Evolutionary conservation across 2,113 vertebrate species (phyloP).

Genomic region (Colossoma macropomum): DNA sequence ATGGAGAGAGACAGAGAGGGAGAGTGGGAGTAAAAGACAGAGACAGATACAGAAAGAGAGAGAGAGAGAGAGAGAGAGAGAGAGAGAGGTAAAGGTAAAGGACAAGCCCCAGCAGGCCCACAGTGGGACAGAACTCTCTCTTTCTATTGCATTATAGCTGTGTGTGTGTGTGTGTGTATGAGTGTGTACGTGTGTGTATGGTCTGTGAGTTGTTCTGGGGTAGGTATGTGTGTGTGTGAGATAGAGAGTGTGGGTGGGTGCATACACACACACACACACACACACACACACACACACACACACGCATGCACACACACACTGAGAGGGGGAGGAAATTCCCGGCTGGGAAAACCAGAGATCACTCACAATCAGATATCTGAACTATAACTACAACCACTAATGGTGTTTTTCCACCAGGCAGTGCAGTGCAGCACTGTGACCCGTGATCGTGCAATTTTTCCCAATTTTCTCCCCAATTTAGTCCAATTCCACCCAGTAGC

Average conservation of each 20-base stretch:
- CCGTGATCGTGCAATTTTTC: too few species aligned
- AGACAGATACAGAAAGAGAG: conserved; percentile 17
- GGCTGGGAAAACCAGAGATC: conserved; percentile 55
- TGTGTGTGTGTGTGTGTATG: conserved; percentile 23
- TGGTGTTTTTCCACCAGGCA: too few species aligned
- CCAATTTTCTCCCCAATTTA: too few species aligned
- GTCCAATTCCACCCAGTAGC: too few species aligned
- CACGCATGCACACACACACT: conserved; percentile 18
- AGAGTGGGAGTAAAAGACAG: background rate
- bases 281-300: conserved; percentile 39
- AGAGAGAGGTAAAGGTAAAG: background rate
- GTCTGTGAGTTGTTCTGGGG: conserved; percentile 4
- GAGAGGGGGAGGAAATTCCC: conserved; percentile 55
- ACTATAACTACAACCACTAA: conserved; percentile 30
- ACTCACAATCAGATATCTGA: conserved; percentile 50
- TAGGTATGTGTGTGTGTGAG: background rate
- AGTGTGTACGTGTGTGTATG: conserved; percentile 12
- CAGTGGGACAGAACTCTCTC: background rate
- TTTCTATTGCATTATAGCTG: conserved; percentile 3
- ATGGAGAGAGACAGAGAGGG: background rate
- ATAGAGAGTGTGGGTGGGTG: background rate
- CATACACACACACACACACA: background rate
- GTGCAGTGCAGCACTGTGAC: background rate
- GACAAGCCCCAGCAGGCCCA: conserved; percentile 43
- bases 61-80: conserved; percentile 8